These are phyloP conservation scores for Myxocyprinus asiaticus DNA, from an alignment of 2,113 vertebrate genomes.

Conservation along the genomic window DNA sequence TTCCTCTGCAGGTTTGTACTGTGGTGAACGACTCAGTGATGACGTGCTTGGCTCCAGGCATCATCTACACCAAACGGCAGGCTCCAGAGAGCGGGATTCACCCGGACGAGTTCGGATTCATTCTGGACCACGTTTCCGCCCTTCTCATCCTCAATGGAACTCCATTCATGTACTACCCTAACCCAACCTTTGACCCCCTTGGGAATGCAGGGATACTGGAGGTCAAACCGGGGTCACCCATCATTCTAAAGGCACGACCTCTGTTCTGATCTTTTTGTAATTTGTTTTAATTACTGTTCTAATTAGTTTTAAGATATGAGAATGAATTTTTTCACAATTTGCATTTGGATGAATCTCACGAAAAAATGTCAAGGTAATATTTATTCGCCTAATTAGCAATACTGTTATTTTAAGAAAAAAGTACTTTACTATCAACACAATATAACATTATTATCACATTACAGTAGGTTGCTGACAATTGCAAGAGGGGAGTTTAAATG, in stretches of 20 bases:
- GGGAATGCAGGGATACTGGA: conserved; percentile 83
- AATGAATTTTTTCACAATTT: background rate
- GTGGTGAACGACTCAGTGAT: conserved; percentile 84
- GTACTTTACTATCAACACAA: no score
- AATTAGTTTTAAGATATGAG: no score
- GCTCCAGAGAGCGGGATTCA: conserved; percentile 77
- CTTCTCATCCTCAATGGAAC: conserved; percentile 83
- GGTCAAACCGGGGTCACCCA: conserved; percentile 87
- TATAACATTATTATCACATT: no score
- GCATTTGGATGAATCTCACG: background rate
- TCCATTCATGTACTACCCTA: conserved; percentile 86
- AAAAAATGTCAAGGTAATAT: background rate
- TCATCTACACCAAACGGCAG: conserved; percentile 71
- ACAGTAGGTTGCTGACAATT: no score
- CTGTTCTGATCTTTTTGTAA: background rate
- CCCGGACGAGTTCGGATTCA: conserved; percentile 88
- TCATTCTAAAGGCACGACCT: conserved; percentile 84
- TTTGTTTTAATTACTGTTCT: background rate
- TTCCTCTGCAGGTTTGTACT: conserved; percentile 76
- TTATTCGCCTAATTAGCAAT: background rate
- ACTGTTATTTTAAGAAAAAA: no score
- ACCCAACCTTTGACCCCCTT: conserved; percentile 84
- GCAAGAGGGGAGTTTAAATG: no score
- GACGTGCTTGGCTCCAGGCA: conserved; percentile 87
- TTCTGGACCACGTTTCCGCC: conserved; percentile 84